Evolutionary conservation across 2,888 invertebrate species (phyloP).

Genomic region (Caenorhabditis angaria): DNA sequence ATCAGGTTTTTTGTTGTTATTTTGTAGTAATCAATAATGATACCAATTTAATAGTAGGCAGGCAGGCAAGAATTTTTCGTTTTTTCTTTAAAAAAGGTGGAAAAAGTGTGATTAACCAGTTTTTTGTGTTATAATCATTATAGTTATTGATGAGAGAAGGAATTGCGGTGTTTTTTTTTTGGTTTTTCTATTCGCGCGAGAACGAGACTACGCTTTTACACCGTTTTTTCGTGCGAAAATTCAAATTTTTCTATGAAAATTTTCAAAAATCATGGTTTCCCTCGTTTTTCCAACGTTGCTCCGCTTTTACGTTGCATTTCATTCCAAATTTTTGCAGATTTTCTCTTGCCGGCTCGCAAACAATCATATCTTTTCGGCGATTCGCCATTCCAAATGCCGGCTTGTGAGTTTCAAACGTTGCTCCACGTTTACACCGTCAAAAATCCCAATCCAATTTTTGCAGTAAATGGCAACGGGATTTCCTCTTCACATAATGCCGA

Average conservation of each 20-base stretch:
- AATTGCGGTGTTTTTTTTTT: background rate
- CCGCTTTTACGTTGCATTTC: too few species aligned
- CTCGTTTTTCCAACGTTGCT: too few species aligned
- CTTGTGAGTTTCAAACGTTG: background rate
- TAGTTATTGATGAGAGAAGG: background rate
- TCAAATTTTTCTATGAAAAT: too few species aligned
- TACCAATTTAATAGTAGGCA: background rate
- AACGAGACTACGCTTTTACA: too few species aligned
- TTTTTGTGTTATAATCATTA: background rate
- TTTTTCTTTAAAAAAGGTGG: background rate
- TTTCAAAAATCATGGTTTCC: too few species aligned
- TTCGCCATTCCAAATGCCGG: background rate
- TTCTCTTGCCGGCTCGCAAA: background rate
- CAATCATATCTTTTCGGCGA: background rate
- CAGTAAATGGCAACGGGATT: too few species aligned
- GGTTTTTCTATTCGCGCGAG: background rate
- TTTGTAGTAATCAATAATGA: conserved; percentile 8
- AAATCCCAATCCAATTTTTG: too few species aligned
- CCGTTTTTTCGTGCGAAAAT: too few species aligned
- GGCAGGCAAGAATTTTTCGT: too few species aligned
- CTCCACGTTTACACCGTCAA: background rate
- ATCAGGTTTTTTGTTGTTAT: conserved; percentile 7
- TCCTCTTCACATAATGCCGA: too few species aligned
- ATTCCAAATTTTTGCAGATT: background rate
- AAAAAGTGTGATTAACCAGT: conserved; percentile 5